These are phyloP conservation scores for Laothoe populi DNA, from an alignment of 2,888 invertebrate genomes.

Conservation along the genomic window DNA sequence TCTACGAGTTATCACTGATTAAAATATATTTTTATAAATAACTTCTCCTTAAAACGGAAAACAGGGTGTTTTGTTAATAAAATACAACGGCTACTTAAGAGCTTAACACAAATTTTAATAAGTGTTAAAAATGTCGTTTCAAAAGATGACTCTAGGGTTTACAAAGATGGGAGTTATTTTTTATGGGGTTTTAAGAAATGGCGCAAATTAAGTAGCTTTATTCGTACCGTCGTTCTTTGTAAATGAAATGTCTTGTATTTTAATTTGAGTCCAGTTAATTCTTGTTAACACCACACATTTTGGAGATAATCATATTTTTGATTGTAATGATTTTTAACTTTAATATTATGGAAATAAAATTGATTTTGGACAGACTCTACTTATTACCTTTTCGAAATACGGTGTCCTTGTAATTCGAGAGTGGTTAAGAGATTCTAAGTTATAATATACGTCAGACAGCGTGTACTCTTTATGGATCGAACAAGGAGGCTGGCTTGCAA, in stretches of 20 bases:
- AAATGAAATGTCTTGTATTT: not conserved
- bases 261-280: not conserved
- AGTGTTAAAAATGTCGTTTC: slow-evolving; percentile 32
- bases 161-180: slow-evolving; percentile 22
- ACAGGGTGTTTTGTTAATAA: slow-evolving; percentile 35
- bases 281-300: not conserved
- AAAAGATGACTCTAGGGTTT: slow-evolving; percentile 1
- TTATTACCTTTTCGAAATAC: too few relatives aligned
- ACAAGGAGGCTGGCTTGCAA: too few relatives aligned
- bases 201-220: slow-evolving; percentile 24
- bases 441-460: too few relatives aligned
- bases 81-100: slow-evolving; percentile 36
- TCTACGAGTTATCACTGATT: not conserved
- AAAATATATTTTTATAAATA: not conserved
- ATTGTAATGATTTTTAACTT: too few relatives aligned
- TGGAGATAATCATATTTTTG: too few relatives aligned
- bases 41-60: slow-evolving; percentile 30
- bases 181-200: slow-evolving; percentile 24
- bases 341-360: too few relatives aligned
- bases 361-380: too few relatives aligned
- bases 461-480: too few relatives aligned
- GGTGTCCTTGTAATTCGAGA: too few relatives aligned
- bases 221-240: not conserved
- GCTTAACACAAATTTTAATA: slow-evolving; percentile 41
- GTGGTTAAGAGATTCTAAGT: too few relatives aligned